Percentiles rank a stretch among this genome's conserved stretches.
These are phyloP conservation scores for Candidula unifasciata DNA, from an alignment of 2,888 invertebrate genomes.

Conservation along the genomic window DNA sequence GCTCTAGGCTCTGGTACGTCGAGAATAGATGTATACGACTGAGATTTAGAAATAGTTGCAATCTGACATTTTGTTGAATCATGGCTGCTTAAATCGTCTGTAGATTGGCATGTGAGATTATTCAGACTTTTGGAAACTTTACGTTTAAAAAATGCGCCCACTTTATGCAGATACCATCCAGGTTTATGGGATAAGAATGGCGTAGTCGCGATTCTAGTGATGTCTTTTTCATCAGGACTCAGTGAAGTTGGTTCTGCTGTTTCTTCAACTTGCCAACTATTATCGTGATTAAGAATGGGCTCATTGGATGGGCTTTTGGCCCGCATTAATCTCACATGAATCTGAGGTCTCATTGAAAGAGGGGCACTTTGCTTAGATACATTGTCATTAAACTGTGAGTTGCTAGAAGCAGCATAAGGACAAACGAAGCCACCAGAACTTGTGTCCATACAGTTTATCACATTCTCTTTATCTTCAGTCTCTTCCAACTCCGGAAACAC, in stretches of 20 bases:
- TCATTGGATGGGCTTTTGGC: background rate
- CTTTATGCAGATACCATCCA: constrained; percentile 2
- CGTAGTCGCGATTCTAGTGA: background rate
- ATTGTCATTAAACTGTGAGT: background rate
- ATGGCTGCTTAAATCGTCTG: constrained; percentile 4
- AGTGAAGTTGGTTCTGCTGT: background rate
- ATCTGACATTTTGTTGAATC: background rate
- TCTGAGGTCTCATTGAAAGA: background rate
- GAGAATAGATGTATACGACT: background rate
- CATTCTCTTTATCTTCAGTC: background rate
- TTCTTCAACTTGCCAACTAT: background rate
- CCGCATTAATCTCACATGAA: constrained; percentile 26
- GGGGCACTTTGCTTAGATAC: background rate
- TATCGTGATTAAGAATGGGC: background rate
- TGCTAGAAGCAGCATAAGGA: background rate
- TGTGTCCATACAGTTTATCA: background rate
- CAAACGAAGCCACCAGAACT: background rate
- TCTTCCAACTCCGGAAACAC: too few species aligned
- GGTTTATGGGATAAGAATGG: background rate
- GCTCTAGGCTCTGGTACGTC: background rate
- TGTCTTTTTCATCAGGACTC: too few species aligned
- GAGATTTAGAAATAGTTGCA: background rate
- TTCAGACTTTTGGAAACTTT: background rate
- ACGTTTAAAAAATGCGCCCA: background rate
- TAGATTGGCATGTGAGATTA: background rate